A percentile compares a stretch with the other conserved stretches of the same genome.
Evolutionary conservation across 2,113 vertebrate genomes (phyloP).

Genomic region (Jacana jacana): DNA sequence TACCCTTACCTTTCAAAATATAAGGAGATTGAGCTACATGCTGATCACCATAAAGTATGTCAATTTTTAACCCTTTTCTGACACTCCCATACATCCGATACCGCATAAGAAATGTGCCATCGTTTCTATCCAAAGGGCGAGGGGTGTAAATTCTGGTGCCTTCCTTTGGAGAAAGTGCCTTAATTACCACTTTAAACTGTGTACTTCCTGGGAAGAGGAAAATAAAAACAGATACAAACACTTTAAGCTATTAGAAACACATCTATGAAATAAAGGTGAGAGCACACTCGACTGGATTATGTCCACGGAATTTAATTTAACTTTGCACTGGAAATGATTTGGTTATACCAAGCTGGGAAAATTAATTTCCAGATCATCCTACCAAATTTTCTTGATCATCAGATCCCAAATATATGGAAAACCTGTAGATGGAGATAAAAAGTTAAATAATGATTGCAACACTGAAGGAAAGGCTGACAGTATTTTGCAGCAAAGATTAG

Average conservation of each 20-base stretch:
- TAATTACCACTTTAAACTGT: conserved; percentile 85
- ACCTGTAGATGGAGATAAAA: neutral
- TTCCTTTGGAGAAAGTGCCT: conserved; percentile 80
- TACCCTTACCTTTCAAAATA: conserved; percentile 79
- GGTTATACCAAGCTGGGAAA: neutral
- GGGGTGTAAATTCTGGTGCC: conserved; percentile 82
- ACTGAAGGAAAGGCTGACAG: neutral
- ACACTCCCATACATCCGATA: conserved; percentile 86
- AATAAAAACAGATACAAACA: neutral
- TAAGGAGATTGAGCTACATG: conserved; percentile 88
- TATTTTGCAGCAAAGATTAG: neutral
- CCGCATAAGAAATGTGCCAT: conserved; percentile 88
- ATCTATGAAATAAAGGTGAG: neutral
- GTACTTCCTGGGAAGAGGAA: conserved; percentile 74
- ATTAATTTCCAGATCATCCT: neutral
- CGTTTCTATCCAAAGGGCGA: conserved; percentile 84
- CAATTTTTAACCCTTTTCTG: conserved; percentile 79
- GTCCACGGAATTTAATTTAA: neutral
- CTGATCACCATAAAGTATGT: conserved; percentile 79
- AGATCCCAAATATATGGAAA: neutral
- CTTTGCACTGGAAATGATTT: neutral
- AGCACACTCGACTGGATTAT: neutral
- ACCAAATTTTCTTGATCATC: neutral
- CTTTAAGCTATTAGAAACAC: neutral
- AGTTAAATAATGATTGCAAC: neutral